These are phyloP conservation scores for Mastigias papua DNA, from an alignment of 30 jellyfish, hydroid and myxozoan species.

Conservation along the genomic window DNA sequence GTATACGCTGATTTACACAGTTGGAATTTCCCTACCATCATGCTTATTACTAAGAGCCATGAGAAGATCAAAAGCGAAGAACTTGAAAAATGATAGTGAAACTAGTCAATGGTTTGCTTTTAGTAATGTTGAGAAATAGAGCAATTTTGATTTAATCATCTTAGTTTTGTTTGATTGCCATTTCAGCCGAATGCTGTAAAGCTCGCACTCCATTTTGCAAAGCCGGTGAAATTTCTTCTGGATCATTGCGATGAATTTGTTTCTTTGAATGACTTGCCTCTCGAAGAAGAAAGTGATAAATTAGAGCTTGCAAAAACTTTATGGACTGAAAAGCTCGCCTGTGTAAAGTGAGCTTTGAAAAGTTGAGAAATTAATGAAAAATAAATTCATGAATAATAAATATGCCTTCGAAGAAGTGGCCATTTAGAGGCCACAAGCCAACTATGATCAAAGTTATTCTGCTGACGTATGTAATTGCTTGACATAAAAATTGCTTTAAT, in stretches of 20 bases:
- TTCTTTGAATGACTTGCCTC: conserved; percentile 72
- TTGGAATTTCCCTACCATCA: too few relatives aligned
- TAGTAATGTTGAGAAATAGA: too few relatives aligned
- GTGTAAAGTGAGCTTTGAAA: conserved; percentile 34
- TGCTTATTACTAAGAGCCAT: too few relatives aligned
- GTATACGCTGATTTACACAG: too few relatives aligned
- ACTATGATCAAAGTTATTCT: not conserved
- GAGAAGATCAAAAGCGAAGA: too few relatives aligned
- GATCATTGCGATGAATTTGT: conserved; percentile 59
- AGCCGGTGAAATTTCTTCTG: conserved; percentile 68
- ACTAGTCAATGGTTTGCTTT: too few relatives aligned
- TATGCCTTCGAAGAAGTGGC: too few relatives aligned
- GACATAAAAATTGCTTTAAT: too few relatives aligned
- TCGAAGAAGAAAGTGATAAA: conserved; percentile 82
- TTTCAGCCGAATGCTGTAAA: conserved; percentile 79
- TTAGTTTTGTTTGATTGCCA: not conserved
- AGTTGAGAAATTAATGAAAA: not conserved
- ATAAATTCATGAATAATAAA: not conserved
- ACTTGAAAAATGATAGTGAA: too few relatives aligned
- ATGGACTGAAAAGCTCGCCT: conserved; percentile 82
- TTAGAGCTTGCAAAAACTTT: conserved; percentile 76
- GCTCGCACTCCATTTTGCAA: conserved; percentile 86
- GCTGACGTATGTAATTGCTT: too few relatives aligned
- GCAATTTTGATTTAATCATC: not conserved
- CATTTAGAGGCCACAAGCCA: not conserved